Evolutionary conservation across 1,140 invertebrate species (phyloP).

Genomic region (Drosophila prosaltans): DNA sequence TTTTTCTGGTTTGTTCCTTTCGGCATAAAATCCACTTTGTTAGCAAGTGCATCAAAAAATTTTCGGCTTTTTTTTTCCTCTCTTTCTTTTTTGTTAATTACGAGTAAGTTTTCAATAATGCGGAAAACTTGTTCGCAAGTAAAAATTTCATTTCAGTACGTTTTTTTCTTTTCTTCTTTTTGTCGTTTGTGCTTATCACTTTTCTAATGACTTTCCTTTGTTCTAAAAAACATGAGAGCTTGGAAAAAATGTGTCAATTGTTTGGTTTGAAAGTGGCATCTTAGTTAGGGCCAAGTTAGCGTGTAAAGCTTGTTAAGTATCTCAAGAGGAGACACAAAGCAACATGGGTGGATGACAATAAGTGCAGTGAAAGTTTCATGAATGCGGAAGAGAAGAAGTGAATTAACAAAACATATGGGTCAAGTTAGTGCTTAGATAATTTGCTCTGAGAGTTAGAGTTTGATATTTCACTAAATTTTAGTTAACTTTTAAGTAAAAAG

Average conservation of each 20-base stretch:
- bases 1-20: conserved; percentile 40
- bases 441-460: no score
- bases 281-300: conserved; percentile 40
- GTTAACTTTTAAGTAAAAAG: no score
- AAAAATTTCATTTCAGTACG: conserved; percentile 17
- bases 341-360: not conserved
- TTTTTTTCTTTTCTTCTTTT: conserved; percentile 26
- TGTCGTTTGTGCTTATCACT: conserved; percentile 64
- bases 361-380: conserved; percentile 2
- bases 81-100: conserved; percentile 55
- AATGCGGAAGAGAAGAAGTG: not conserved
- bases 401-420: not conserved
- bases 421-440: not conserved
- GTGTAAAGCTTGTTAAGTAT: conserved; percentile 19
- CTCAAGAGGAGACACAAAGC: not conserved
- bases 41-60: conserved; percentile 44
- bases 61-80: conserved; percentile 25
- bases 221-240: conserved; percentile 23
- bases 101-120: conserved; percentile 76
- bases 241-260: conserved; percentile 44
- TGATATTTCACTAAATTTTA: no score
- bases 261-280: conserved; percentile 36
- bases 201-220: conserved; percentile 67
- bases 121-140: conserved; percentile 49
- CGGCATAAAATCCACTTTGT: conserved; percentile 73